Percentiles rank a stretch among this genome's conserved stretches.
Evolutionary conservation across 2,797 vertebrate species (phyloP).

Genomic region (Microctenopoma lineatum): DNA sequence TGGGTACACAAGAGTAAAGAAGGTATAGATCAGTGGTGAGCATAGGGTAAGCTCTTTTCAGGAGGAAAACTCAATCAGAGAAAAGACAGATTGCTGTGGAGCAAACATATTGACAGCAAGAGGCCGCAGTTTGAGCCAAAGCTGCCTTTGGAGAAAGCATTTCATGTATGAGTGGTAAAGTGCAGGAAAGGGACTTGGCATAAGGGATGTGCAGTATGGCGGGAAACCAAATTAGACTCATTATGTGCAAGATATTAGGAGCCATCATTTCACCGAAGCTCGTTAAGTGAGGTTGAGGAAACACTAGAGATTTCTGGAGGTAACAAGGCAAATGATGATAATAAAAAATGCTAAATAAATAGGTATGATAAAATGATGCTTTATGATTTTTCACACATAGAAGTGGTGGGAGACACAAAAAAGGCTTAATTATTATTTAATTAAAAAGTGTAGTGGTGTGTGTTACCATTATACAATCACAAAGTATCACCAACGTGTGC

Average conservation of each 20-base stretch:
- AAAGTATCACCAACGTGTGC: neutral
- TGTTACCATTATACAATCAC: neutral
- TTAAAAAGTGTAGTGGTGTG: neutral
- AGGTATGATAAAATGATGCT: too few species aligned
- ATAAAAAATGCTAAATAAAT: neutral
- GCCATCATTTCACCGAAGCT: conserved; percentile 20
- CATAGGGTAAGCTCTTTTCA: conserved; percentile 13
- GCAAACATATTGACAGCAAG: conserved; percentile 40
- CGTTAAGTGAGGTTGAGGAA: conserved; percentile 11
- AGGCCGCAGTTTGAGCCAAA: conserved; percentile 40
- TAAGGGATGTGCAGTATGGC: conserved; percentile 37
- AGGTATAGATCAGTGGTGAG: conserved; percentile 17
- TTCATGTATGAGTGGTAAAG: conserved; percentile 39
- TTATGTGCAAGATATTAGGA: conserved; percentile 34
- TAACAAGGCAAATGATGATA: neutral
- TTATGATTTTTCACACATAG: too few species aligned
- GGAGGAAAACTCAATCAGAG: conserved; percentile 32
- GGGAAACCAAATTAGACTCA: conserved; percentile 55
- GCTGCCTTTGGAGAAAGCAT: conserved; percentile 44
- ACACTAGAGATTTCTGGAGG: conserved; percentile 3
- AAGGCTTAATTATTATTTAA: too few species aligned
- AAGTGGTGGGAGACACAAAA: too few species aligned
- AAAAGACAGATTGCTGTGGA: conserved; percentile 38
- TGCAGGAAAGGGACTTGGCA: conserved; percentile 43
- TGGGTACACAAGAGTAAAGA: conserved; percentile 1